Evolutionary conservation across 2,888 invertebrate species (phyloP), one percentile per base, ranked within the genome.

Genomic region (Shargacucullia verbasci): DNA sequence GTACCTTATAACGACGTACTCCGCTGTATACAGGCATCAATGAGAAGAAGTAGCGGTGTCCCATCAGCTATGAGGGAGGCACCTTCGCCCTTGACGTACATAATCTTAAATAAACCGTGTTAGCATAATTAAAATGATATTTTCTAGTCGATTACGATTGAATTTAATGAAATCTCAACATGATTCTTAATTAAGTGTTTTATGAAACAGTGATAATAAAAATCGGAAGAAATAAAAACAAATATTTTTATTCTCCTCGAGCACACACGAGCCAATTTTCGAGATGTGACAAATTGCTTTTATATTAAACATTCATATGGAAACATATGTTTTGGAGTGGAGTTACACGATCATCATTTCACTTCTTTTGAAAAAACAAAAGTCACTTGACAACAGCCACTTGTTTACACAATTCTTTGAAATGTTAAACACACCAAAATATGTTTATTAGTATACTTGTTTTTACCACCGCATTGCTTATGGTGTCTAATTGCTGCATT

Each of bases 41-140:
- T 88, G 31, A 77, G 52, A 12, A 76, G 71, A 60, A 67, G 68
- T 13, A 63, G 76, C 14, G 72, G 64, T 14, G 63, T 63, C 1
- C 76, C 74, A 13, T 60, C 55, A 7, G 61, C 72, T 3, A 48
- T 70, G 9, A 75, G 66, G 48, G 68, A 71, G 15, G 65, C 73
- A 35, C 60, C 66, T 10, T 90, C 92, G 9, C 88, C 92, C 0
- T 73, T 92, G 9, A 88, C 91, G 0, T 93, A 92, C 63, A 84
- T 94, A 43, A 66, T 94, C 11, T 73, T 92, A 10, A 81, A 83
- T 73, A 80, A 83, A 62, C 81, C 85, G 31, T 85, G 87, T 76
- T 84, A 85, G 81, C 34, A 41, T 35, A 55, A 9, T 27, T n/a
- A 37, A 34, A 15, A 52, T 49, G 34, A 4, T 3, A 20, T 20